Conservation (phyloP, 2,113 vertebrate species). For the Seriola dumerili region DNA sequence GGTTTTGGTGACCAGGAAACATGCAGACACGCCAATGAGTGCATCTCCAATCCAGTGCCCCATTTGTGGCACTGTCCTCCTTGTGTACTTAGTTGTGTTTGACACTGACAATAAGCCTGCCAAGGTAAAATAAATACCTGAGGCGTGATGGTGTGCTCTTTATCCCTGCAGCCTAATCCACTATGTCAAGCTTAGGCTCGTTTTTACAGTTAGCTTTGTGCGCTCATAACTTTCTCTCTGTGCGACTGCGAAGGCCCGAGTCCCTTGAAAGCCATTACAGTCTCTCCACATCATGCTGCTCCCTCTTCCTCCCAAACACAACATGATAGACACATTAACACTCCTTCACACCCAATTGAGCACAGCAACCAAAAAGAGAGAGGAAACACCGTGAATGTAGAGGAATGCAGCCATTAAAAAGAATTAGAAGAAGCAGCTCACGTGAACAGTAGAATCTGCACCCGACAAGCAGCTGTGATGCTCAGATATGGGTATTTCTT, state of each 20-base stretch:
- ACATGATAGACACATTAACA: conserved; percentile 77
- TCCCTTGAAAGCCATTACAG: conserved; percentile 73
- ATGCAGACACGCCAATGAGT: not conserved
- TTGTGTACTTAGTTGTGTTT: not conserved
- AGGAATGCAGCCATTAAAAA: conserved; percentile 62
- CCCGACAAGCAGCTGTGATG: conserved; percentile 15
- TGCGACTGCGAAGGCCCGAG: conserved; percentile 40
- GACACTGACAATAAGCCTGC: conserved; percentile 31
- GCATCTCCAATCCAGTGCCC: not conserved
- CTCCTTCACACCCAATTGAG: conserved; percentile 79
- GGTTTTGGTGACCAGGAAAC: conserved; percentile 20
- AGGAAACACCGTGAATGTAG: conserved; percentile 45
- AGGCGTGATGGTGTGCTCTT: conserved; percentile 16
- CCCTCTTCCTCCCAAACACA: conserved; percentile 61
- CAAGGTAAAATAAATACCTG: conserved; percentile 41
- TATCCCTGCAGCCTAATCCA: conserved; percentile 26
- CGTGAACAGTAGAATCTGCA: conserved; percentile 15
- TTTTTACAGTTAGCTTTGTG: conserved; percentile 61
- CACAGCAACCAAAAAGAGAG: conserved; percentile 52
- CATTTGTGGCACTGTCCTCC: conserved; percentile 3
- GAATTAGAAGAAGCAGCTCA: conserved; percentile 22
- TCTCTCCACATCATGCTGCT: conserved; percentile 58
- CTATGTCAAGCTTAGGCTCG: not conserved
- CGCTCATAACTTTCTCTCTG: conserved; percentile 57
- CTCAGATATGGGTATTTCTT: conserved; percentile 45